Evolutionary conservation across 2,113 vertebrate genomes (phyloP).

Genomic region (Ochotona princeps): DNA sequence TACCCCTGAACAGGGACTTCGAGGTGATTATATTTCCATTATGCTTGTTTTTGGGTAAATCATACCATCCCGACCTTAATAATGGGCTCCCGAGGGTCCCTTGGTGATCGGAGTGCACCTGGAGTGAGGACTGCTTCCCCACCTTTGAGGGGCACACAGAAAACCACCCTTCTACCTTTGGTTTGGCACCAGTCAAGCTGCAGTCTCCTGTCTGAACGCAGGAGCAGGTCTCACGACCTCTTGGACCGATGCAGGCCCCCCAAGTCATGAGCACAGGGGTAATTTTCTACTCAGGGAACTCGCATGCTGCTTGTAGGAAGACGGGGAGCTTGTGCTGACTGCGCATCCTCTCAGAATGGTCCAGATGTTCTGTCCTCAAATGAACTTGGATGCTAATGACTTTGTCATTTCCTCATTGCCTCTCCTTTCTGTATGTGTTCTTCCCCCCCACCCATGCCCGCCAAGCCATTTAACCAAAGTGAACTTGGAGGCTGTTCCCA

Average conservation of each 20-base stretch:
- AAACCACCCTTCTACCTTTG: neutral
- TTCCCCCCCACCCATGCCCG: too few relatives aligned
- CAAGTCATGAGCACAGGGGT: neutral
- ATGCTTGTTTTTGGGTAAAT: neutral
- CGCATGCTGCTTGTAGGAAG: neutral
- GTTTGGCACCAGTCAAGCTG: neutral
- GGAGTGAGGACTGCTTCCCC: neutral
- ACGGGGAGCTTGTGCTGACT: neutral
- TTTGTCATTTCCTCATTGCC: neutral
- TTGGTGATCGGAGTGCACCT: too few relatives aligned
- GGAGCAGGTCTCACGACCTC: neutral
- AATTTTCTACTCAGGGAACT: neutral
- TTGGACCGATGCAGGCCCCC: neutral
- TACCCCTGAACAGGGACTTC: neutral
- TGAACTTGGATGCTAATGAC: neutral
- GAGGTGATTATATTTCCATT: neutral
- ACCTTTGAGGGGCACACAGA: neutral
- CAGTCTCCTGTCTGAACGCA: neutral
- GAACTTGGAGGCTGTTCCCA: neutral
- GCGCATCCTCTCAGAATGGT: neutral
- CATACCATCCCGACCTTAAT: neutral
- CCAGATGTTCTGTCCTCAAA: neutral
- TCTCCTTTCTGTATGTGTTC: neutral
- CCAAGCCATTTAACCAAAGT: neutral
- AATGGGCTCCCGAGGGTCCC: neutral